Evolutionary conservation across 1,140 invertebrate genomes (phyloP).

Genomic region (Macrostomum lignano): DNA sequence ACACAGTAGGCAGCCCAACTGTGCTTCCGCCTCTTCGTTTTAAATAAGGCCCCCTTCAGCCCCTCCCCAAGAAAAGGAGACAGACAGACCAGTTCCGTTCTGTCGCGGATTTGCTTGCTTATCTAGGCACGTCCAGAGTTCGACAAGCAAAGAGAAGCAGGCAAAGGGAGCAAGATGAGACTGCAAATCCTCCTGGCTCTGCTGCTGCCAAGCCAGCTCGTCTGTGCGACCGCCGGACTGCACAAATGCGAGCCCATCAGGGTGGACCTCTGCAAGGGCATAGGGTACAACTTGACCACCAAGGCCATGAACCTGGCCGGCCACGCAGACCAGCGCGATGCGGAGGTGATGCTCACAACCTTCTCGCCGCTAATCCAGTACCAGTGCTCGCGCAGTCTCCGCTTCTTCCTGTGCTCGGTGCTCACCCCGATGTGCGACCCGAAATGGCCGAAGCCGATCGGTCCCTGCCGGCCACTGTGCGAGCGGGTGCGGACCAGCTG

Average conservation of each 20-base stretch:
- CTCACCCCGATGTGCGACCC: slow-evolving; percentile 64
- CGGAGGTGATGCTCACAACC: slow-evolving; percentile 47
- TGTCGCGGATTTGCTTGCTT: too few relatives aligned
- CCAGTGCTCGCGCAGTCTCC: slow-evolving; percentile 58
- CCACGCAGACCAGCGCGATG: slow-evolving; percentile 52
- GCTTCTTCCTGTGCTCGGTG: slow-evolving; percentile 66
- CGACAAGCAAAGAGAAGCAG: too few relatives aligned
- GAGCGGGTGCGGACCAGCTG: neutral
- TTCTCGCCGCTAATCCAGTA: slow-evolving; percentile 69
- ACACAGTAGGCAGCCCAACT: too few relatives aligned
- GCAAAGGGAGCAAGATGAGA: too few relatives aligned
- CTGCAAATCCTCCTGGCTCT: too few relatives aligned
- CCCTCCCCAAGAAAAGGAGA: too few relatives aligned
- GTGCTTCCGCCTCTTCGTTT: too few relatives aligned
- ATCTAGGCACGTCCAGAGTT: too few relatives aligned
- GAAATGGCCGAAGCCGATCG: neutral
- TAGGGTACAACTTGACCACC: slow-evolving; percentile 52
- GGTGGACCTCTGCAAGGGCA: slow-evolving; percentile 48
- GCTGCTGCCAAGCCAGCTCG: too few relatives aligned
- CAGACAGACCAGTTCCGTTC: too few relatives aligned
- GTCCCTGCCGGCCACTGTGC: slow-evolving; percentile 4
- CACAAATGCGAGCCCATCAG: slow-evolving; percentile 38
- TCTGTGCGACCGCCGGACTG: too few relatives aligned
- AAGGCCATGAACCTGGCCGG: slow-evolving; percentile 67
- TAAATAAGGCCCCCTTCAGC: too few relatives aligned